Conservation (phyloP, 2,113 vertebrate species). For the Calypte anna region DNA sequence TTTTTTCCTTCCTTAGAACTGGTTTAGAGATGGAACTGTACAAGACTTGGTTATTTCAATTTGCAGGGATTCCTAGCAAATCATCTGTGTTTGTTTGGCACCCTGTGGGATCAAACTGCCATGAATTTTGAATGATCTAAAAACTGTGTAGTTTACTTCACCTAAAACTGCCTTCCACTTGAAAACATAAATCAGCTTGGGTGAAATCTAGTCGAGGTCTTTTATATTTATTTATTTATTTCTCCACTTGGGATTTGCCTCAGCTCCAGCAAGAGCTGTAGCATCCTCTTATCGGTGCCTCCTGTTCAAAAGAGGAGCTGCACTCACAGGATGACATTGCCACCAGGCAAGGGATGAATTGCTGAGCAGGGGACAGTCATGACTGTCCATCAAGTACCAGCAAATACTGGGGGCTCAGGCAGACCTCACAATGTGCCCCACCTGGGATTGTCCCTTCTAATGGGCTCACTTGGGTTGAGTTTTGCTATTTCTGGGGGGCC, state of each 20-base stretch:
- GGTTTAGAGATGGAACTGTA: not conserved
- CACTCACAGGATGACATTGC: not conserved
- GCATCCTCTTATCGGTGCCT: accelerated
- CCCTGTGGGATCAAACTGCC: constrained; percentile 60
- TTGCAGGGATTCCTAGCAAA: constrained; percentile 44
- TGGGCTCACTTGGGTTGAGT: accelerated
- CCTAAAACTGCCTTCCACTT: constrained; percentile 37
- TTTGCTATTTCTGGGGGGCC: not conserved
- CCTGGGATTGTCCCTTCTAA: not conserved
- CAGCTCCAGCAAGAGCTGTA: not conserved
- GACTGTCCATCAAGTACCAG: accelerated
- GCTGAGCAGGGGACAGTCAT: not conserved
- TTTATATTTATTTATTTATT: not conserved
- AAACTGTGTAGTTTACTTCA: constrained; percentile 50
- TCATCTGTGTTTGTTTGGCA: constrained; percentile 35
- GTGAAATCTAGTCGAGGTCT: not conserved
- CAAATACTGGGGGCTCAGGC: not conserved
- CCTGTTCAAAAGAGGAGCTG: not conserved
- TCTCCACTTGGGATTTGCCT: not conserved
- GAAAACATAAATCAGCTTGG: constrained; percentile 40
- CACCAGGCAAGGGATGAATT: accelerated
- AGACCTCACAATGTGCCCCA: not conserved
- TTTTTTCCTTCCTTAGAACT: not conserved
- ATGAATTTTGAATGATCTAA: constrained; percentile 61
- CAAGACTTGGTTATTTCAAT: not conserved